Conservation (phyloP, 2,888 invertebrate genomes). For the Sphecodes monilicornis region DNA sequence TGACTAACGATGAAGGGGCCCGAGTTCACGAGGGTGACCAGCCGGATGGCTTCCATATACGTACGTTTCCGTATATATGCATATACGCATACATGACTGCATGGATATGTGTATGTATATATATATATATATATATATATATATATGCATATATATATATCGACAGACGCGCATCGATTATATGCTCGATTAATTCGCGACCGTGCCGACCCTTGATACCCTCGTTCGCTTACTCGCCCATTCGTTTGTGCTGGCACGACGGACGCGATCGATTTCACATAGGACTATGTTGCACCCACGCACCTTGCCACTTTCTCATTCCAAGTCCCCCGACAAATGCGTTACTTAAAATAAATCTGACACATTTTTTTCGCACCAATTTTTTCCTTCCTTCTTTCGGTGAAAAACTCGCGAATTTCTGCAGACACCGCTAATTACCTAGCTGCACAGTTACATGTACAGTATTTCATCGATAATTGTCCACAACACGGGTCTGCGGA, state of each 20-base stretch:
- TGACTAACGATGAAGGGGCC: conserved; percentile 77
- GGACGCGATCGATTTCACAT: conserved; percentile 63
- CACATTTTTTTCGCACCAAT: background rate
- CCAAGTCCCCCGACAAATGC: conserved; percentile 27
- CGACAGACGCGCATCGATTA: conserved; percentile 82
- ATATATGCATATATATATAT: conserved; percentile 70
- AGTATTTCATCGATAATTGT: too few species aligned
- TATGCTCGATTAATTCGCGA: conserved; percentile 84
- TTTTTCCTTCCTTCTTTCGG: background rate
- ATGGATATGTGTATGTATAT: background rate
- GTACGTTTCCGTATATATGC: background rate
- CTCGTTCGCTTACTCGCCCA: conserved; percentile 67
- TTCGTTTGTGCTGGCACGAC: conserved; percentile 52
- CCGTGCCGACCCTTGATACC: conserved; percentile 77
- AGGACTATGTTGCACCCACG: conserved; percentile 44
- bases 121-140: background rate
- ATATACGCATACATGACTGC: background rate
- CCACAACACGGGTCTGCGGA: too few species aligned
- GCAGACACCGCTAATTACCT: background rate
- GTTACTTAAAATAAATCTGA: conserved; percentile 14
- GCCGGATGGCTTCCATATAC: conserved; percentile 70
- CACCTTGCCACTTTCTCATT: conserved; percentile 63
- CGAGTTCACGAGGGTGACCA: conserved; percentile 76
- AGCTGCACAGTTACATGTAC: background rate
- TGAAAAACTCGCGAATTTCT: background rate